Evolutionary conservation across 2,888 invertebrate species (phyloP).

Genomic region (Gari tellinella): DNA sequence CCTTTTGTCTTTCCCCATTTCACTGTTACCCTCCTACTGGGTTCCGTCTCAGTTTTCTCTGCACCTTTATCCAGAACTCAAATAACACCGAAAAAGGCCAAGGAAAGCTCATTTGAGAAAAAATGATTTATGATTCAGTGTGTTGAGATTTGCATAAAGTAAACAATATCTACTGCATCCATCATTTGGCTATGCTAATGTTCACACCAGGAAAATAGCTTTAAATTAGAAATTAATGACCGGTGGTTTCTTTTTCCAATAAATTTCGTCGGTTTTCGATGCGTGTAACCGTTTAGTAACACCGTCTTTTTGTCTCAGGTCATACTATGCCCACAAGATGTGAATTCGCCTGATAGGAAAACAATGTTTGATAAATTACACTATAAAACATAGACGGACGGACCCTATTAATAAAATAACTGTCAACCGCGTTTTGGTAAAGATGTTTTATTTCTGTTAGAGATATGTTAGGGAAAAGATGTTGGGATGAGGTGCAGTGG

Average conservation of each 20-base stretch:
- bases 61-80: no score
- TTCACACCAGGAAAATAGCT: slow-evolving; percentile 39
- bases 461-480: no score
- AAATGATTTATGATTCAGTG: slow-evolving; percentile 31
- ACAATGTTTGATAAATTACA: slow-evolving; percentile 64
- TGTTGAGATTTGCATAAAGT: slow-evolving; percentile 50
- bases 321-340: slow-evolving; percentile 33
- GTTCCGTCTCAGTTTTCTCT: no score
- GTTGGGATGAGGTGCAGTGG: no score
- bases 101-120: not conserved
- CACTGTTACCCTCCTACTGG: no score
- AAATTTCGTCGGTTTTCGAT: slow-evolving; percentile 39
- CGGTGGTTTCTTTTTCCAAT: slow-evolving; percentile 44
- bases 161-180: slow-evolving; percentile 50
- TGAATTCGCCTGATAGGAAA: slow-evolving; percentile 47
- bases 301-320: slow-evolving; percentile 41
- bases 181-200: slow-evolving; percentile 51
- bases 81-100: no score
- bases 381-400: slow-evolving; percentile 58
- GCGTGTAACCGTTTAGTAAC: slow-evolving; percentile 37
- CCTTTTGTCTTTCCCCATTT: no score
- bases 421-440: slow-evolving; percentile 50
- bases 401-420: slow-evolving; percentile 64
- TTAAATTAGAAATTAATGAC: slow-evolving; percentile 65
- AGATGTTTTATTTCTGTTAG: slow-evolving; percentile 38